Evolutionary conservation across 1,140 invertebrate genomes (phyloP), one percentile per base, ranked within the genome.

Genomic region (Steinernema feltiae): DNA sequence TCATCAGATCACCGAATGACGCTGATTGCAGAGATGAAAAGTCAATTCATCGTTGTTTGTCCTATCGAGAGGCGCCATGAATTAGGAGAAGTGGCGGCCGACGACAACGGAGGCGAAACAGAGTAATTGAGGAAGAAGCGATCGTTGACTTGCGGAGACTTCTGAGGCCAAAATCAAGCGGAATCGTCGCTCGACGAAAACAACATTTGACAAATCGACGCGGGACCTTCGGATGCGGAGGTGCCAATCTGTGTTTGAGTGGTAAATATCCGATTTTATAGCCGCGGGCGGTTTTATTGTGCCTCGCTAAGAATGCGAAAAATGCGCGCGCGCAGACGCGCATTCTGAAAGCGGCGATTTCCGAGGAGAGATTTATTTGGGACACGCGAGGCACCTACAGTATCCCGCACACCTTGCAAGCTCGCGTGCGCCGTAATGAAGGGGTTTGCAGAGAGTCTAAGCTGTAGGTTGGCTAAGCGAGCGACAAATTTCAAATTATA

Each of bases 291-390:
- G 7, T 41, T 41, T 41, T 41, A 41, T 41, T 41, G 35, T 41
- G 53, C 53, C 24, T 17, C 53, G 53, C 3, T 27, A 63, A 27
- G 24, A 63, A 63, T 63, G 53, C 53, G 53, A 63, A 27, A 63
- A 63, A 63, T 63, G 53, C 15, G 24, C 53, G 53, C 53, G 7
- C 2, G 24, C 24, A 7, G 24, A 3, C 7, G 53, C 35, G 35
- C 18, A 18, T 7, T 7, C 35, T 18, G 35, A 41, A 41, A 27
- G 15, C 53, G 53, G 53, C 24, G 53, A 63, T 27, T 63, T 27
- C 53, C 3, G 53, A n/a, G 7, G 41, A 46, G n/a, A 63, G 53
- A 63, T 63, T 63, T 63, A 63, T 63, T 63, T 27, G 53, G 53
- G 24, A 3, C 3, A 27, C 53, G 35, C 7, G 18, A 41, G 35